phyloP scores from a whole-genome alignment of 2,888 invertebrate species.

The Drosophila mayaguana region DNA sequence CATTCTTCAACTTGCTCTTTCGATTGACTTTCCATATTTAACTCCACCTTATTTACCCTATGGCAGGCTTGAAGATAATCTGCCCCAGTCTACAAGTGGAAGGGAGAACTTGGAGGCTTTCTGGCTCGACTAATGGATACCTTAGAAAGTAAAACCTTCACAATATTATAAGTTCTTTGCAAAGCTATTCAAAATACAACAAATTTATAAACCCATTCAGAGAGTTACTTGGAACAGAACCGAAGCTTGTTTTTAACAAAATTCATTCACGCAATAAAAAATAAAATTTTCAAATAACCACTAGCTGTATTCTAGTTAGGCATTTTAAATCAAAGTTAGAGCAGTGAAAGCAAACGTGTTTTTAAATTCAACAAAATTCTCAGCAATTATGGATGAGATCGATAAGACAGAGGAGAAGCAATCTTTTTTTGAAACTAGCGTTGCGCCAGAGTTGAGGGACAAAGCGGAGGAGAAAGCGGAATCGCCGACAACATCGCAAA shows the following conservation, averaged over 20 bases:
- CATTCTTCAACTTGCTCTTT: too few species aligned
- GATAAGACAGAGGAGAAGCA: conserved; percentile 1
- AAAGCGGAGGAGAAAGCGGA: background rate
- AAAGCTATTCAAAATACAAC: background rate
- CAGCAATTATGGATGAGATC: conserved; percentile 21
- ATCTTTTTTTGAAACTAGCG: background rate
- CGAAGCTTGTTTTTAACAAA: background rate
- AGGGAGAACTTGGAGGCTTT: background rate
- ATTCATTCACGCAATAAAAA: background rate
- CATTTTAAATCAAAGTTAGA: conserved; percentile 4
- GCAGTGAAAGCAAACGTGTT: background rate
- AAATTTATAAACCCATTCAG: background rate
- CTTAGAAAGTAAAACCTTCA: background rate
- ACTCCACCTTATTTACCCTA: too few species aligned
- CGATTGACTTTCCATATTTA: too few species aligned
- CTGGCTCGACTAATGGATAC: background rate
- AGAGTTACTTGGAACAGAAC: too few species aligned
- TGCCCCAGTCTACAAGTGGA: too few species aligned
- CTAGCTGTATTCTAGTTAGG: background rate
- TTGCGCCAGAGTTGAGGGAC: conserved; percentile 3
- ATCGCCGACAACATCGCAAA: conserved; percentile 1
- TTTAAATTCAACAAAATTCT: conserved; percentile 30
- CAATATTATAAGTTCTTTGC: background rate
- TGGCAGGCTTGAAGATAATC: too few species aligned
- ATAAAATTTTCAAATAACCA: background rate